phyloP scores from a whole-genome alignment of 2,113 vertebrate genomes.

The Phylloscopus whistleri region DNA sequence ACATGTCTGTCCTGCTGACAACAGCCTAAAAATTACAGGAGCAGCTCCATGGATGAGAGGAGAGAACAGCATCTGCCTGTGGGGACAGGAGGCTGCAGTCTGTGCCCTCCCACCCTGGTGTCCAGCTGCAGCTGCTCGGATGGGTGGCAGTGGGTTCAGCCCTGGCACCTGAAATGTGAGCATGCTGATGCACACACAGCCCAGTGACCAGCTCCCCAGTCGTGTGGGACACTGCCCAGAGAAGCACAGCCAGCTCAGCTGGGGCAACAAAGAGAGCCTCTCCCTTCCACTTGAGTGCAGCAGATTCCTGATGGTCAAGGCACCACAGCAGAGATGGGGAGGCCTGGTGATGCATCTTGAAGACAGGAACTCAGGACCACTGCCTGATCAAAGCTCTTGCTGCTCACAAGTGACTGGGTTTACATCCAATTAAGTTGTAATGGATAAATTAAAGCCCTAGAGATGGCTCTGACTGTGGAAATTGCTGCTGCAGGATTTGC shows the following conservation, averaged over 20 bases:
- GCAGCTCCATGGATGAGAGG: background rate
- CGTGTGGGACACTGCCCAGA: background rate
- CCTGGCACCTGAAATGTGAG: background rate
- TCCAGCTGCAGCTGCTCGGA: background rate
- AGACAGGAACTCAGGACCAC: background rate
- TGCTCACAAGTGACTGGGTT: constrained; percentile 31
- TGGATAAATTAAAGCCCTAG: constrained; percentile 39
- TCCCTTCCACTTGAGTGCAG: background rate
- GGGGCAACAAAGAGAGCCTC: background rate
- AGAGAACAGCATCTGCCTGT: background rate
- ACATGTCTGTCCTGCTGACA: rapidly evolving
- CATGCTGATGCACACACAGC: background rate
- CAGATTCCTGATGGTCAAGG: background rate
- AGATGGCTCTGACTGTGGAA: constrained; percentile 32
- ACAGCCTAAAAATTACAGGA: background rate
- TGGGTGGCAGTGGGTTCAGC: background rate
- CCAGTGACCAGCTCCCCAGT: background rate
- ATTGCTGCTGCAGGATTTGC: constrained; percentile 40
- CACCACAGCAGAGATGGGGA: rapidly evolving
- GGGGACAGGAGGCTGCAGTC: background rate
- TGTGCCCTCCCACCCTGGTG: background rate
- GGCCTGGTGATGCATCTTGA: background rate
- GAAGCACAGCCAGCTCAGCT: background rate
- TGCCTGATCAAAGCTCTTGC: background rate
- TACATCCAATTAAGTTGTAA: constrained; percentile 51